phyloP scores from a whole-genome alignment of 2,888 invertebrate species.

The Pheosia gnoma region DNA sequence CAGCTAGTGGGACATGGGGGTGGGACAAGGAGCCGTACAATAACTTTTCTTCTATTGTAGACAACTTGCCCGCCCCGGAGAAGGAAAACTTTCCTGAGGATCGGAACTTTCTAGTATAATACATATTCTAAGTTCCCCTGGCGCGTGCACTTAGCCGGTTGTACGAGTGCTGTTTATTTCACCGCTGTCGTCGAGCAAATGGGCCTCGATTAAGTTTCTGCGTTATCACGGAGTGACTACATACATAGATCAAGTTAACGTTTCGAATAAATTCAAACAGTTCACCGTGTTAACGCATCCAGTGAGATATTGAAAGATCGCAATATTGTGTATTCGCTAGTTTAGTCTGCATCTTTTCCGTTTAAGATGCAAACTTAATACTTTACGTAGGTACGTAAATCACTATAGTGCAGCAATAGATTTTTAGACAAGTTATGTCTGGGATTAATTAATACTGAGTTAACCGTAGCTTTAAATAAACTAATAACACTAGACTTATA shows the following conservation, averaged over 20 bases:
- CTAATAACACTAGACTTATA: no score
- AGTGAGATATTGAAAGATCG: neutral
- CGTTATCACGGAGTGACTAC: neutral
- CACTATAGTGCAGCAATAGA: no score
- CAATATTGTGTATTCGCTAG: neutral
- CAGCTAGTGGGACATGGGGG: neutral
- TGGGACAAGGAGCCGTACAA: slow-evolving; percentile 6
- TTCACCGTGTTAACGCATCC: neutral
- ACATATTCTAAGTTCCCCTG: neutral
- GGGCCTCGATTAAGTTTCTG: neutral
- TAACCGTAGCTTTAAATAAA: no score
- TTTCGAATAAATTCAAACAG: neutral
- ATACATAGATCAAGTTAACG: neutral
- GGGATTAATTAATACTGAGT: no score
- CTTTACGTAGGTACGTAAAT: no score
- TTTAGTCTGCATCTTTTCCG: neutral
- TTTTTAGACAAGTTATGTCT: no score
- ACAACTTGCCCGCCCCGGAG: neutral
- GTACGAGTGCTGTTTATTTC: neutral
- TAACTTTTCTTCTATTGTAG: slow-evolving; percentile 18
- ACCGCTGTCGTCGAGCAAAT: neutral
- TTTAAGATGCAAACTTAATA: neutral
- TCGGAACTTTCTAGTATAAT: slow-evolving; percentile 2
- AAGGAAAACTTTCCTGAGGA: neutral
- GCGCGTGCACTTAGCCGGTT: neutral